Evolutionary conservation across 2,797 vertebrate species (phyloP).

Genomic region (Morelia viridis): DNA sequence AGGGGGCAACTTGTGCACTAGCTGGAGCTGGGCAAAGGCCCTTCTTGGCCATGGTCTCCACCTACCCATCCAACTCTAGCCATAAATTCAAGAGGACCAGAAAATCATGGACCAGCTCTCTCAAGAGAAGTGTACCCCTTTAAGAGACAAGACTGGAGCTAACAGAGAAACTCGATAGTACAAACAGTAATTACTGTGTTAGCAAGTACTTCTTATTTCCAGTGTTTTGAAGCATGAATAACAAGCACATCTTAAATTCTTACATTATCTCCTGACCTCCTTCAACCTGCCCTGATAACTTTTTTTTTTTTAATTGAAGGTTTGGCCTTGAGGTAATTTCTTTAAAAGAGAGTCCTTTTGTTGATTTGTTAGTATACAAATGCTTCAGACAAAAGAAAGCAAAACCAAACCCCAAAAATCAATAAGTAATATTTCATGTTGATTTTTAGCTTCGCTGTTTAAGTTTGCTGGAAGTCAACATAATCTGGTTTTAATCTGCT

Average conservation of each 20-base stretch:
- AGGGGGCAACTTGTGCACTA: not conserved
- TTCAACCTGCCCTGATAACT: not conserved
- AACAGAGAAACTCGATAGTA: not conserved
- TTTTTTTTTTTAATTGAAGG: not conserved
- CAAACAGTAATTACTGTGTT: not conserved
- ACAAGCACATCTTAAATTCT: not conserved
- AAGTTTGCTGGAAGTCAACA: not conserved
- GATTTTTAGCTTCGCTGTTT: not conserved
- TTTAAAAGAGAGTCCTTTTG: not conserved
- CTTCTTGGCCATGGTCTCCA: not conserved
- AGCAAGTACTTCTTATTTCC: not conserved
- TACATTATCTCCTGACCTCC: not conserved
- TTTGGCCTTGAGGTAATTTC: not conserved
- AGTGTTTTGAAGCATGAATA: not conserved
- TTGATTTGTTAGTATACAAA: not conserved
- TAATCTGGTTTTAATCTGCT: not conserved
- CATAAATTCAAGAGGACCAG: not conserved
- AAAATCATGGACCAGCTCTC: not conserved
- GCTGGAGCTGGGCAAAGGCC: not conserved
- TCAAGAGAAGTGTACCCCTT: not conserved
- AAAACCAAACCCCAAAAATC: not conserved
- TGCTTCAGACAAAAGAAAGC: not conserved
- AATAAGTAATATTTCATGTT: not conserved
- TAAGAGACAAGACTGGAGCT: not conserved
- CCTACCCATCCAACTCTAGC: not conserved